These are phyloP conservation scores for Dromiciops gliroides DNA, from an alignment of 2,113 vertebrate species.

Conservation along the genomic window DNA sequence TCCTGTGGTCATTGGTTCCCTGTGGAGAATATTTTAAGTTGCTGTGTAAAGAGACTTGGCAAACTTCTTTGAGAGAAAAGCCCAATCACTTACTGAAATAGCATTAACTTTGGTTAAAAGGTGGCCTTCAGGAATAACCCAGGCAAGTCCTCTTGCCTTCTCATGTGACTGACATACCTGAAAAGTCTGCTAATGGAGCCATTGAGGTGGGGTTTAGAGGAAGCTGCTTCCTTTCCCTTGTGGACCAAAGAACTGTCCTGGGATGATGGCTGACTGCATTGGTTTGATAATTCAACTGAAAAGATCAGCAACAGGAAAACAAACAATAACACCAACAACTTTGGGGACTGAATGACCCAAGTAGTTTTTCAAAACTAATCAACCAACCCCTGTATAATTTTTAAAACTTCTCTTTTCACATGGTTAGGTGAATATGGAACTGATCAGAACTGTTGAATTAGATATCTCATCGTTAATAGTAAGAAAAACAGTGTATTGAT, in stretches of 20 bases:
- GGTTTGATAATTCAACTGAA: background rate
- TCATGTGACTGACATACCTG: background rate
- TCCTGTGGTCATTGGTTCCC: slow-evolving; percentile 4
- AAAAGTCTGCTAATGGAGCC: background rate
- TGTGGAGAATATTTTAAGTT: background rate
- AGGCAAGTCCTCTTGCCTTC: slow-evolving; percentile 7
- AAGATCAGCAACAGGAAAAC: background rate
- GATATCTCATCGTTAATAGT: background rate
- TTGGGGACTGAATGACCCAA: background rate
- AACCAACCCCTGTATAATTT: background rate
- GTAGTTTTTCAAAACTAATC: background rate
- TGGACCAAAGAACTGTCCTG: background rate
- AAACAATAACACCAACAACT: background rate
- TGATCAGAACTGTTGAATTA: background rate
- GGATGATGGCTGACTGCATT: background rate
- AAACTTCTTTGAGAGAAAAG: slow-evolving; percentile 12
- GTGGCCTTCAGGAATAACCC: background rate
- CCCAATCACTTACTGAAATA: background rate
- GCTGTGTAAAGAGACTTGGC: slow-evolving; percentile 9
- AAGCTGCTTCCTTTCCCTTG: slow-evolving; percentile 6
- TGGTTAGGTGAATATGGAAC: background rate
- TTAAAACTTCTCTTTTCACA: background rate
- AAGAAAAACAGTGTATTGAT: background rate
- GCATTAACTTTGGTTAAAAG: slow-evolving; percentile 20
- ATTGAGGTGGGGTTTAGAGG: background rate